Base-by-base conservation (phyloP, 2,888 invertebrate genomes). In the Euplagia quadripunctaria region DNA sequence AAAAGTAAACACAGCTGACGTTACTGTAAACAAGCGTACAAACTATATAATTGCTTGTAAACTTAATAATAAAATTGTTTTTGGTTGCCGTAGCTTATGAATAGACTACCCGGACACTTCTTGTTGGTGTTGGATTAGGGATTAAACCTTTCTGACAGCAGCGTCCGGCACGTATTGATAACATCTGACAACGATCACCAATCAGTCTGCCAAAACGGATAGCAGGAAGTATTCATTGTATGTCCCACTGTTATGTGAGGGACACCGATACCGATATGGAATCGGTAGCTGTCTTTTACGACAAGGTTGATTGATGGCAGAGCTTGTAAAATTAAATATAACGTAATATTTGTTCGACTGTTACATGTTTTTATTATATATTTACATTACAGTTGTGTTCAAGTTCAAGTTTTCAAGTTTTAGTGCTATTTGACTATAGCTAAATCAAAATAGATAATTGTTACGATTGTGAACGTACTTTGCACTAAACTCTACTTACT, bases 1-100 rank as follows among this genome's bases (percentile, higher is more conserved):
- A 84, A 46, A 46, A 46, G 9, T 79, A 82, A 82, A 85, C 72
- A 58, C 73, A 72, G 20, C 41, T 58, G 70, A 31, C n/a, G n/a
- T 76, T 71, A 75, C 80, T 79, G 68, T 72, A 72, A 61, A 63
- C 81, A 80, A 70, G 75, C 52, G 71, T 68, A 68, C 66, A 80
- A 65, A 70, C 52, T 65, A 69, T 67, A 63, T 65, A 69, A 67
- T 42, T 67, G 64, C 55, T 72, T 31, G 31, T 31, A 31, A 31
- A 31, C 43, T 68, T 82, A 76, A 76, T 73, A 80, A n/a, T n/a
- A n/a, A n/a, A 64, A 74, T 71, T 70, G 63, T 46, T 41, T 31
- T 46, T 49, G 58, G 61, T 61, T 66, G 43, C n/a, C 66, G 17
- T 72, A 41, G 20, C n/a, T 51, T 52, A 31, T 64, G 52, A 72